Percentiles rank a stretch among this genome's conserved stretches.
Evolutionary conservation across 2,113 vertebrate genomes (phyloP).

Genomic region (Pandion haliaetus): DNA sequence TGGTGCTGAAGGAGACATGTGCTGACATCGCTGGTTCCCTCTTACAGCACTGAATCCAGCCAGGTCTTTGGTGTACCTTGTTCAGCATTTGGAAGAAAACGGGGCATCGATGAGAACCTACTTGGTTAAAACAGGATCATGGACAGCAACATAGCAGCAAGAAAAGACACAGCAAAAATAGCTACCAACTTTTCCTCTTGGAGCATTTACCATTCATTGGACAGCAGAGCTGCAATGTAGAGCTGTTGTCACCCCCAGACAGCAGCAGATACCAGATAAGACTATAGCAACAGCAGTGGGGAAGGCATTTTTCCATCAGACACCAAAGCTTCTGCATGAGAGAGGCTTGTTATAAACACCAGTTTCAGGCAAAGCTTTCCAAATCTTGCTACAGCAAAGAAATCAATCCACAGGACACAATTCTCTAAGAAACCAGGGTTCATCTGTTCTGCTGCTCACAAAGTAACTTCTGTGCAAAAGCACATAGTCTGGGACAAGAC

Average conservation of each 20-base stretch:
- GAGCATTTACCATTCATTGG: background rate
- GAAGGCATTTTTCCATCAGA: background rate
- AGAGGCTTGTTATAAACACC: background rate
- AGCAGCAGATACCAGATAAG: background rate
- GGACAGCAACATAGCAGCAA: background rate
- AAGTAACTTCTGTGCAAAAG: background rate
- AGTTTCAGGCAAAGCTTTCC: background rate
- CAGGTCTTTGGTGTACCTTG: background rate
- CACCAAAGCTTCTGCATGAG: background rate
- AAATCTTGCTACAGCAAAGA: background rate
- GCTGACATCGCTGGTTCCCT: rapidly evolving
- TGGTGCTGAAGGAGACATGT: background rate
- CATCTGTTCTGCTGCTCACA: background rate
- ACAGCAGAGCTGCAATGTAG: background rate
- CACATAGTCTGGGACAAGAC: background rate
- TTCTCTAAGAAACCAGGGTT: background rate
- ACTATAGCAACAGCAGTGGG: background rate
- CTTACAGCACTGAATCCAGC: background rate
- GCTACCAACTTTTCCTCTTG: background rate
- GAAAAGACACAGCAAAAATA: background rate
- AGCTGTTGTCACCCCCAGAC: background rate
- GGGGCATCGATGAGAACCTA: background rate
- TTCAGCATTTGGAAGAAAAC: background rate
- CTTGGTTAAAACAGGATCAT: background rate
- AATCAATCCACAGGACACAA: background rate